Conservation (phyloP, 1,140 invertebrate species). For the Steinernema feltiae region DNA sequence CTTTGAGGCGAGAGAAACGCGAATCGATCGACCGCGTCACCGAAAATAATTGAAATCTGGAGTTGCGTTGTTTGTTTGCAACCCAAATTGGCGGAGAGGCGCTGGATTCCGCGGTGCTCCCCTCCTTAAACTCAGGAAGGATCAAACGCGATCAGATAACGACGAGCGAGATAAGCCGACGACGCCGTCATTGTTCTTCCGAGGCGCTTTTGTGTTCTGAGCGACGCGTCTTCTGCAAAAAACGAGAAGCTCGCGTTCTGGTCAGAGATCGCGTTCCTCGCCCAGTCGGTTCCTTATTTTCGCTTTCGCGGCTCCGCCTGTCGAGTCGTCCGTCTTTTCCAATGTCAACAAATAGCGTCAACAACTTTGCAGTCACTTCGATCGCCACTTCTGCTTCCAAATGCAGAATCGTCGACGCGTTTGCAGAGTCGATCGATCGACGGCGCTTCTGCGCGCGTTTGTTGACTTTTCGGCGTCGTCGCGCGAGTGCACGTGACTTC, state of each 20-base stretch:
- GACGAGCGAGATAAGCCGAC: no score
- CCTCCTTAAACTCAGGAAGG: no score
- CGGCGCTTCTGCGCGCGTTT: background rate
- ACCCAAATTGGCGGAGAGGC: no score
- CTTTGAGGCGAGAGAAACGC: no score
- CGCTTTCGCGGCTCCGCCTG: background rate
- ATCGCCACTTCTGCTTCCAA: background rate
- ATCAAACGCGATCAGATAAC: no score
- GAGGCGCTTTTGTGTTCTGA: background rate
- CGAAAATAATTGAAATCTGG: no score
- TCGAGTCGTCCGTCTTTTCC: background rate
- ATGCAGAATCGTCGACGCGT: background rate
- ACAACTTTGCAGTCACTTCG: background rate
- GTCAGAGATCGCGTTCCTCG: background rate
- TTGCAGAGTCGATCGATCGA: background rate
- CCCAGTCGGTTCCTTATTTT: background rate
- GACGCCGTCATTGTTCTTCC: no score
- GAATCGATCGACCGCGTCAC: no score
- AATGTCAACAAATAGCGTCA: background rate
- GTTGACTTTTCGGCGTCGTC: background rate
- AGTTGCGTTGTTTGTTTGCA: no score
- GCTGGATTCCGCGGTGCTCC: no score
- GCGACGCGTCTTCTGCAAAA: background rate
- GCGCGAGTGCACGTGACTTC: background rate
- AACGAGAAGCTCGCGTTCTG: background rate